Conservation (phyloP, 2,797 vertebrate species). For the Phaenicophaeus curvirostris region DNA sequence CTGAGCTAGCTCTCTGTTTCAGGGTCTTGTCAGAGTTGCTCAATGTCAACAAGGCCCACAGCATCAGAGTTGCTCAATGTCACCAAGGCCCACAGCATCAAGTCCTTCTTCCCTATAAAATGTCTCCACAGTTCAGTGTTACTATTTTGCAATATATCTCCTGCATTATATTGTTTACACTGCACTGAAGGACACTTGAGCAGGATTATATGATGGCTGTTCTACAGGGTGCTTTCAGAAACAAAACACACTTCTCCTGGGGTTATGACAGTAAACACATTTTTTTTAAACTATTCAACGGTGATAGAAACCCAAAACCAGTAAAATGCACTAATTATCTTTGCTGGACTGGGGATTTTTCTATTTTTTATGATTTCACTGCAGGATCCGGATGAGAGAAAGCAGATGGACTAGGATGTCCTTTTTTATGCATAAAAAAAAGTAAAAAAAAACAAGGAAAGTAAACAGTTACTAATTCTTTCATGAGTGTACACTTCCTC, state of each 20-base stretch:
- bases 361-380: background rate
- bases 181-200: conserved; percentile 12
- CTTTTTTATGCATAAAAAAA: background rate
- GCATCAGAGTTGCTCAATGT: too few relatives aligned
- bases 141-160: conserved; percentile 4
- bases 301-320: background rate
- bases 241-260: conserved; percentile 15
- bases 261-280: background rate
- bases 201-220: background rate
- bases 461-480: background rate
- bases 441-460: background rate
- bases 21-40: too few relatives aligned
- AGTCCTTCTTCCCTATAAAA: too few relatives aligned
- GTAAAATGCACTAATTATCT: background rate
- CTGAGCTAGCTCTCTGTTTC: too few relatives aligned
- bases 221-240: background rate
- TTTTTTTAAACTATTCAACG: background rate
- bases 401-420: background rate
- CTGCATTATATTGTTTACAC: background rate
- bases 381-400: background rate
- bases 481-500: background rate
- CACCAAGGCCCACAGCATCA: too few relatives aligned
- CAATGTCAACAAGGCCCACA: too few relatives aligned
- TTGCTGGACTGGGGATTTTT: background rate
- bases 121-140: background rate